These are phyloP conservation scores for Betta splendens DNA, from an alignment of 2,797 vertebrate species.

Conservation along the genomic window DNA sequence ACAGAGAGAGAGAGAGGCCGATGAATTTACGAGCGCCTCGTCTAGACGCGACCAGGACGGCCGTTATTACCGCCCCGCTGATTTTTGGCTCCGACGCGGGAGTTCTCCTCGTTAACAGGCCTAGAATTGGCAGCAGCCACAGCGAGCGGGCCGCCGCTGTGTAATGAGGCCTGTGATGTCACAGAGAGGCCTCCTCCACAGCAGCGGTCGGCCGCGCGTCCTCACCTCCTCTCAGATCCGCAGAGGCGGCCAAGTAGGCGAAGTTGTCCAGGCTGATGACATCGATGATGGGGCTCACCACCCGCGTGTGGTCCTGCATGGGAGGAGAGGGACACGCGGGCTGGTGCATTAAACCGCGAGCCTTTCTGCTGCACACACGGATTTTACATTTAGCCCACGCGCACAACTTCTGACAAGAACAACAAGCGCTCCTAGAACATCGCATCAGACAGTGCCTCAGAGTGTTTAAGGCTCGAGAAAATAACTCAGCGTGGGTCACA, in stretches of 20 bases:
- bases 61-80: too few species aligned
- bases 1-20: background rate
- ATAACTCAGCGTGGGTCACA: background rate
- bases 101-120: background rate
- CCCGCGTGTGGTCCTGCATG: conserved; percentile 92
- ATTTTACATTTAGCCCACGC: too few species aligned
- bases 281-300: conserved; percentile 98
- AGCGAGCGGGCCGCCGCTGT: background rate
- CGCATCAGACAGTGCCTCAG: background rate
- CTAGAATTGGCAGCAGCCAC: background rate
- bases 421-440: too few species aligned
- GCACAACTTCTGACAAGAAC: background rate
- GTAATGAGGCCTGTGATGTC: background rate
- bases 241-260: conserved; percentile 96
- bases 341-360: too few species aligned
- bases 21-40: background rate
- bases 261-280: conserved; percentile 99
- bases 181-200: background rate
- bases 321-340: conserved; percentile 15
- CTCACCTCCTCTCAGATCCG: conserved; percentile 96
- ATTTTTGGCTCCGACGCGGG: too few species aligned
- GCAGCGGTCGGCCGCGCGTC: conserved; percentile 10
- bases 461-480: conserved; percentile 5
- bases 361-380: too few species aligned
- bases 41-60: too few species aligned